Evolutionary conservation across 2,797 vertebrate genomes (phyloP).

Genomic region (Pelochelys cantorii): DNA sequence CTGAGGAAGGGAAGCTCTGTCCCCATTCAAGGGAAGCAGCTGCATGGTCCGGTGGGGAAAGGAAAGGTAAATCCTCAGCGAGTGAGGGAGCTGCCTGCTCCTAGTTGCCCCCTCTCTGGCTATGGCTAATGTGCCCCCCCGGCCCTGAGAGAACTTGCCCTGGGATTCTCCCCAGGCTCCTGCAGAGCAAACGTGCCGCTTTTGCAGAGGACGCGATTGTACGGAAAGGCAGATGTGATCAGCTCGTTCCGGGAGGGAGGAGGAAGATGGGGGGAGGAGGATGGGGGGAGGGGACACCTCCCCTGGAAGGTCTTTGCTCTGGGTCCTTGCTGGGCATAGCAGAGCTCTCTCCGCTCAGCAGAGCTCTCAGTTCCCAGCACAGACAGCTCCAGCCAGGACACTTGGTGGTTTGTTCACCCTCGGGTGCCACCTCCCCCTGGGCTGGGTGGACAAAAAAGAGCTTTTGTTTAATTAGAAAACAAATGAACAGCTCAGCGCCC

Average conservation of each 20-base stretch:
- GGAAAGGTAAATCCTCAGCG: not conserved
- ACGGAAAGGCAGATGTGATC: not conserved
- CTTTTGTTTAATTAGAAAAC: not conserved
- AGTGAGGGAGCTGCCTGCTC: rapidly evolving
- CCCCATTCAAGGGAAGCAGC: not conserved
- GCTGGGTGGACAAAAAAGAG: not conserved
- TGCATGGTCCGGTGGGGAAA: conserved; percentile 16
- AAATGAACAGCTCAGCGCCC: rapidly evolving
- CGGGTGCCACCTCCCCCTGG: not conserved
- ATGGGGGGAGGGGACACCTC: not conserved
- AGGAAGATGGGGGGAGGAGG: too few relatives aligned
- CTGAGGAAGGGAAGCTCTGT: not conserved
- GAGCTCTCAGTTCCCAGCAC: not conserved
- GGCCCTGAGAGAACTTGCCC: not conserved
- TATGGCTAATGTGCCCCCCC: too few relatives aligned
- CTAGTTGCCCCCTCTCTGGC: not conserved
- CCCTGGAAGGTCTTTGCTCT: not conserved
- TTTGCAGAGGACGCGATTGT: not conserved
- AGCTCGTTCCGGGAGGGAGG: not conserved
- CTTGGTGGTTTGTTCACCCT: not conserved
- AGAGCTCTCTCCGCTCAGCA: rapidly evolving
- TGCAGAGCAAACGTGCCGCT: rapidly evolving
- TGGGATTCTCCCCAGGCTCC: not conserved
- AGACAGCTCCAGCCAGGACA: not conserved
- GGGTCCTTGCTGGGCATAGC: not conserved